phyloP scores from a whole-genome alignment of 1,140 invertebrate species.

The Planococcus citri region DNA sequence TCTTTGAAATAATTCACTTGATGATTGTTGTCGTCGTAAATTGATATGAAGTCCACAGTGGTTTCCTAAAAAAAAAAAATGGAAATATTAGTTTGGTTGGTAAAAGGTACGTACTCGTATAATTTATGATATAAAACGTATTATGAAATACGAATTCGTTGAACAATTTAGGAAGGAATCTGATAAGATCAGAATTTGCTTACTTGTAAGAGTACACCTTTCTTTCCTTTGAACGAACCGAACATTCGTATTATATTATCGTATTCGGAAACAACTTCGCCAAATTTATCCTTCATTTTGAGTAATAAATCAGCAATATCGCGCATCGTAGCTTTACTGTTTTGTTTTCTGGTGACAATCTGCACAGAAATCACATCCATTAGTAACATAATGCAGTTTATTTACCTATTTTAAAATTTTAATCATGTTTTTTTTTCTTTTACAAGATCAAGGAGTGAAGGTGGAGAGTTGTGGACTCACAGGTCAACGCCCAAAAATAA shows the following conservation, averaged over 20 bases:
- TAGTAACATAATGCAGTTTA: too few species aligned
- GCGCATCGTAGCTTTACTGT: constrained; percentile 9
- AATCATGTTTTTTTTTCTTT: too few species aligned
- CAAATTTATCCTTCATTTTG: constrained; percentile 40
- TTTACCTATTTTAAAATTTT: too few species aligned
- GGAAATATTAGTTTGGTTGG: background rate
- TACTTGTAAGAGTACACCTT: constrained; percentile 43
- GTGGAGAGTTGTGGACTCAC: too few species aligned
- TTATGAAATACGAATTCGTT: too few species aligned
- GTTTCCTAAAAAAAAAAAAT: background rate
- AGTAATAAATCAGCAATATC: constrained; percentile 36
- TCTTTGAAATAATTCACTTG: background rate
- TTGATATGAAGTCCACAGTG: background rate
- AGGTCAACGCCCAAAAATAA: too few species aligned
- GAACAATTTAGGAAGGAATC: too few species aligned
- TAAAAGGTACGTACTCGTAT: too few species aligned
- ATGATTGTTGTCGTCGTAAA: background rate
- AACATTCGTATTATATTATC: constrained; percentile 35
- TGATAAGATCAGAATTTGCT: background rate
- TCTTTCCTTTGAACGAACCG: constrained; percentile 36
- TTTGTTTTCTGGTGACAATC: constrained; percentile 30
- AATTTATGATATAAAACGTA: too few species aligned
- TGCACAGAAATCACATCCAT: background rate
- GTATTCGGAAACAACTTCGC: constrained; percentile 27
- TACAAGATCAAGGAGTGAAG: too few species aligned